A percentile compares a stretch with the other conserved stretches of the same genome.
Conservation (phyloP, 1,140 invertebrate genomes). For the Pentalonia nigronervosa region DNA sequence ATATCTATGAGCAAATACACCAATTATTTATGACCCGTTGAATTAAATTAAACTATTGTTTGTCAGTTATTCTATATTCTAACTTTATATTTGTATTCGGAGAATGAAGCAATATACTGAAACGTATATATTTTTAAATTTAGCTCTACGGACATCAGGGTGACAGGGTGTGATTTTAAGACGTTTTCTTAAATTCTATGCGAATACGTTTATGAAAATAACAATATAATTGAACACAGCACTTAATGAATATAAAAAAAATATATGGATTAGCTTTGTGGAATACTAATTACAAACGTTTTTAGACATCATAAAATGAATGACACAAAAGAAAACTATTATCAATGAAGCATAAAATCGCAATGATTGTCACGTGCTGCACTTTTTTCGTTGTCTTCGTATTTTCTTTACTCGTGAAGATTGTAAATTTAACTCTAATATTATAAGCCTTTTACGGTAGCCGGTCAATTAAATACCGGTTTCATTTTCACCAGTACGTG, state of each 20-base stretch:
- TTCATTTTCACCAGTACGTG: constrained; percentile 53
- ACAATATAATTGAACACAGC: constrained; percentile 9
- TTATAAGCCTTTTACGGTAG: constrained; percentile 53
- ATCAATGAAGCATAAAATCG: constrained; percentile 51
- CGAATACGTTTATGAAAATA: neutral
- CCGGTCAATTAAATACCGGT: constrained; percentile 44
- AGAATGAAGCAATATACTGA: neutral
- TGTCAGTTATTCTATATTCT: neutral
- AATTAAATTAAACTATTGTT: neutral
- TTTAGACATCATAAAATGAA: constrained; percentile 41
- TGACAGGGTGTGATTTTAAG: neutral
- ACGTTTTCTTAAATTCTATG: neutral
- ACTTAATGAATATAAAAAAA: neutral
- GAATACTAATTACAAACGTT: constrained; percentile 49
- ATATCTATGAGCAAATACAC: neutral
- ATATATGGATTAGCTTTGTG: neutral
- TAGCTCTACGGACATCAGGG: neutral
- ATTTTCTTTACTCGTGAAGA: neutral
- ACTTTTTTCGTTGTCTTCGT: constrained; percentile 40
- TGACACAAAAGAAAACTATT: constrained; percentile 50
- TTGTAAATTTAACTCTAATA: constrained; percentile 21
- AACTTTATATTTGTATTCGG: neutral
- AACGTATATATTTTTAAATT: neutral
- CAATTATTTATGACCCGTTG: neutral
- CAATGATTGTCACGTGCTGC: constrained; percentile 48